These are phyloP conservation scores for Ctena decussata DNA, from an alignment of 2,888 invertebrate genomes.

Conservation along the genomic window DNA sequence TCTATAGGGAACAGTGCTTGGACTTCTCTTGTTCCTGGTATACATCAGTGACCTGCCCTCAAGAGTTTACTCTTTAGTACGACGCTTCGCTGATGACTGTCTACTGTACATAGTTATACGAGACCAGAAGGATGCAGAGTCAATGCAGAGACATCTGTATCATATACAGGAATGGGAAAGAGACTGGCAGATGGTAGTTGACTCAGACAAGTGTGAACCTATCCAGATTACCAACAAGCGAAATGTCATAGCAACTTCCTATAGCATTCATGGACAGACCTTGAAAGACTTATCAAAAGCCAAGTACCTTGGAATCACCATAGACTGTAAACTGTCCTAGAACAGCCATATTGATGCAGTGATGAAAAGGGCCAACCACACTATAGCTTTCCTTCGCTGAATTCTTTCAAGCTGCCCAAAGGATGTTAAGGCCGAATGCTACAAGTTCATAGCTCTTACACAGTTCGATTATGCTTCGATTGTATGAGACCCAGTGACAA, in stretches of 20 bases:
- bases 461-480: neutral
- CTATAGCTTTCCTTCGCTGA: neutral
- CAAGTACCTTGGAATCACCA: constrained; percentile 21
- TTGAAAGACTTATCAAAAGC: neutral
- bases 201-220: neutral
- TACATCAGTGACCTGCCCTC: neutral
- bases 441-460: neutral
- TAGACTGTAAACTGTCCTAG: constrained; percentile 14
- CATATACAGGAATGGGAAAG: neutral
- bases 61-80: neutral
- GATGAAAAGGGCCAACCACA: constrained; percentile 27
- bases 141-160: neutral
- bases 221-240: neutral
- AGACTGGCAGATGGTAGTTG: neutral
- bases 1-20: too few species aligned
- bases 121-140: neutral
- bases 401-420: neutral
- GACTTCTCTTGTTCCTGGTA: neutral
- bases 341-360: neutral
- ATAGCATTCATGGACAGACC: neutral
- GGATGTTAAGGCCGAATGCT: neutral
- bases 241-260: neutral
- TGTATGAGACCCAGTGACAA: neutral
- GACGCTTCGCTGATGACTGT: neutral
- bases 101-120: neutral